These are phyloP conservation scores for Henricia sp. DNA, from an alignment of 53 echinoderm and acorn worm species.

Conservation along the genomic window DNA sequence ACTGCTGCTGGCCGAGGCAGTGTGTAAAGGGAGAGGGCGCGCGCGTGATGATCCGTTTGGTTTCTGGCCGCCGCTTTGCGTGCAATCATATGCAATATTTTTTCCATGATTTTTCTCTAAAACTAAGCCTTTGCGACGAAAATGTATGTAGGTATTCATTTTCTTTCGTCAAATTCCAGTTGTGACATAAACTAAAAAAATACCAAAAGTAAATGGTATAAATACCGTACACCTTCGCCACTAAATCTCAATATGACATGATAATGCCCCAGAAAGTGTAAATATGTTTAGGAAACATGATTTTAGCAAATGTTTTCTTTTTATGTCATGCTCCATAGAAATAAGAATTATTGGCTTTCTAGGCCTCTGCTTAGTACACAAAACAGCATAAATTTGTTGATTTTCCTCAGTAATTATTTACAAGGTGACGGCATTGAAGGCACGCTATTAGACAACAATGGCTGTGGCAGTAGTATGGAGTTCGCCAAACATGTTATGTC, in stretches of 20 bases:
- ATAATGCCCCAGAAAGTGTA: background rate
- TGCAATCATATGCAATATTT: no score
- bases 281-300: background rate
- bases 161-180: no score
- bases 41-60: no score
- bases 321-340: background rate
- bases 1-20: no score
- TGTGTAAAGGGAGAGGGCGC: no score
- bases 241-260: background rate
- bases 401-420: constrained; percentile 24
- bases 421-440: constrained; percentile 7
- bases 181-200: no score
- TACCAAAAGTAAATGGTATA: no score
- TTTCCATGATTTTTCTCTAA: no score
- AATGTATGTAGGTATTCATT: no score
- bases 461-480: constrained; percentile 12
- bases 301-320: background rate
- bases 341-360: background rate
- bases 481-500: constrained; percentile 39
- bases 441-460: constrained; percentile 31
- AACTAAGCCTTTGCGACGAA: no score
- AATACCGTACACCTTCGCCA: no score
- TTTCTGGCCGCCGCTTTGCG: no score
- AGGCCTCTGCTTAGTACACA: background rate
- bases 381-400: background rate